Evolutionary conservation across 2,113 vertebrate species (phyloP), one percentile per base, ranked within the genome.

Genomic region (Gambusia holbrooki): DNA sequence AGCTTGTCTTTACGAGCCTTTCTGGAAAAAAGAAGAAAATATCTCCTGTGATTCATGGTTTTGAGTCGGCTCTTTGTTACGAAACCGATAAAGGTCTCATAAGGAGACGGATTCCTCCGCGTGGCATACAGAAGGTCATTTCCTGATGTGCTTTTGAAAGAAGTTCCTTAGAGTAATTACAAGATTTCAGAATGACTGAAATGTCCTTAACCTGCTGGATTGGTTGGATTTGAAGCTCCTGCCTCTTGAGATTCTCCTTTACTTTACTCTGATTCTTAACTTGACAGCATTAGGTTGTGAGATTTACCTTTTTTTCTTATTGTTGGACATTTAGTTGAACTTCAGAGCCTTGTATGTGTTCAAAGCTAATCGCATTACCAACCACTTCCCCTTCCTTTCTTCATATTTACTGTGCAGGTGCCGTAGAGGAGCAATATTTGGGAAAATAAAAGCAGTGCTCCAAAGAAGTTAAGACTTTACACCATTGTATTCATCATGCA

Each of bases 1-100:
- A 82, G 76, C 84, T 88, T 82, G 81, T 71, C 51, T 79, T 78
- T 61, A 75, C 63, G 62, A 80, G 61, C 37, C 25, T 48, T 2
- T 17, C 42, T 54, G 74, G 27, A 27, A 81, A 32, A 63, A 14
- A 8, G 25, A 48, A 33, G 32, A 28, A 19, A 74, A 27, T 62
- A 11, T 35, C 27, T 65, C 12, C 17, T 1, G 40, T 83, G 74
- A 45, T 75, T 73, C 30, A 69, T 35, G 30, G 40, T 2, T 1
- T 40, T 79, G 4, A 71, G 29, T 54, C 60, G 25, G 33, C 62
- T 42, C 62, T 72, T 60, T 62, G 27, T 72, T 62, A 27, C 2
- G 28, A 15, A 67, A 45, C 27, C 10, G 30, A 32, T 6, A n/a
- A 1, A 51, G 25, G 6, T 1, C 29, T 29, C 30, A 48, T 0